Percentiles rank a stretch among this genome's conserved stretches.
These are phyloP conservation scores for Alauda arvensis DNA, from an alignment of 2,797 vertebrate species.

Conservation along the genomic window DNA sequence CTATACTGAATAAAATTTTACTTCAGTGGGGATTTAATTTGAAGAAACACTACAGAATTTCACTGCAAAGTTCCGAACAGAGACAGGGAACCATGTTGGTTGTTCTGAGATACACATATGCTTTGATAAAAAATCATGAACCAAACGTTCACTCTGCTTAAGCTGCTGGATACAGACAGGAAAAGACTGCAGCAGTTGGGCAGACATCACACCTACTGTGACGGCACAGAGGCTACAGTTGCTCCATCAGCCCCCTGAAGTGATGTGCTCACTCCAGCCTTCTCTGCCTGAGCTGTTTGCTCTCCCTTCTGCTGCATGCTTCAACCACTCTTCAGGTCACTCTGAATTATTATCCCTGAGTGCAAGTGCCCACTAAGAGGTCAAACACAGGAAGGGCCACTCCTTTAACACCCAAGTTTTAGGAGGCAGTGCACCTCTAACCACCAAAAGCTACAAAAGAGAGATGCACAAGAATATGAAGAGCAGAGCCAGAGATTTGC, in stretches of 20 bases:
- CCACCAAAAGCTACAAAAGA: neutral
- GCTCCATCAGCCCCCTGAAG: neutral
- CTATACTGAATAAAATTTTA: neutral
- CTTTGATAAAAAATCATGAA: neutral
- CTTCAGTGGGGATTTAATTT: neutral
- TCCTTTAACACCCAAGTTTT: neutral
- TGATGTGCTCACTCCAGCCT: neutral
- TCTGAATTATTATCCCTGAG: neutral
- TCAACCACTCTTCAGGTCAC: neutral
- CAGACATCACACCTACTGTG: neutral
- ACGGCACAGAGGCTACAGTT: neutral
- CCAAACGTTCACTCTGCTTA: neutral
- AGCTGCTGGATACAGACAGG: neutral
- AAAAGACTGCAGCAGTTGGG: neutral
- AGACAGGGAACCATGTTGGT: neutral
- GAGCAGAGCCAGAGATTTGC: neutral
- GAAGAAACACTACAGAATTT: neutral
- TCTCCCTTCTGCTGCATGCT: neutral
- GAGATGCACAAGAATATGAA: neutral
- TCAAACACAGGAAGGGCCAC: neutral
- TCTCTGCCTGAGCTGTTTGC: neutral
- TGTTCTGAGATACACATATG: neutral
- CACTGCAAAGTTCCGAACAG: neutral
- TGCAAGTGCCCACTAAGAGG: neutral
- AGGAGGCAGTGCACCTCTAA: neutral